Conservation (phyloP, 2,113 vertebrate species). For the Pomatorhinus ruficollis region DNA sequence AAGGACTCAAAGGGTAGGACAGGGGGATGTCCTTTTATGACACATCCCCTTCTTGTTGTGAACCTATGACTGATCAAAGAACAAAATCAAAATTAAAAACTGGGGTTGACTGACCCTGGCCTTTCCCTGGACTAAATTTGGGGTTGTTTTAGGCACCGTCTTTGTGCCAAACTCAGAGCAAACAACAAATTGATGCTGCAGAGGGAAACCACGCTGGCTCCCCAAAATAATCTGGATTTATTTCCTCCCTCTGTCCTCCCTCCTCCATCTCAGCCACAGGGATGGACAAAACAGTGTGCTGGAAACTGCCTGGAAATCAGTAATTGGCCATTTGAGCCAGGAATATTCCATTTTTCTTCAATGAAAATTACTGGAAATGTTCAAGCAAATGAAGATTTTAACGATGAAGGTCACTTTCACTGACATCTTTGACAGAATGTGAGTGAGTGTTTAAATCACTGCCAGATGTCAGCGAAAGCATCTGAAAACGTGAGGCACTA, state of each 20-base stretch:
- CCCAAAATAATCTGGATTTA: accelerated
- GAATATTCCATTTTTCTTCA: neutral
- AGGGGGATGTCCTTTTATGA: too few species aligned
- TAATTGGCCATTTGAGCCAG: neutral
- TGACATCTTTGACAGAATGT: neutral
- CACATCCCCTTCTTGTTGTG: neutral
- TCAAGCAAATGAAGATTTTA: neutral
- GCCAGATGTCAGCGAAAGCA: neutral
- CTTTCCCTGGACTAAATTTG: neutral
- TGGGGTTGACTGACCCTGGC: accelerated
- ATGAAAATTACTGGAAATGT: neutral
- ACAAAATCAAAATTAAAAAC: neutral
- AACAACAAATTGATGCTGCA: accelerated
- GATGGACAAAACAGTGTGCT: neutral
- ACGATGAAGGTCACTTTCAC: neutral
- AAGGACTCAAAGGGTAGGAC: too few species aligned
- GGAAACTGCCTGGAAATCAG: neutral
- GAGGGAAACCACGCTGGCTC: neutral
- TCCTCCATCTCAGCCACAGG: neutral
- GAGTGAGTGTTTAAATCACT: neutral
- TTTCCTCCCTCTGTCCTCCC: too few species aligned
- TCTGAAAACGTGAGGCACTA: neutral
- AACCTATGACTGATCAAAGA: accelerated
- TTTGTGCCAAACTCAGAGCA: neutral
- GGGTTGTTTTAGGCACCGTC: accelerated